Evolutionary conservation across 1,140 invertebrate species (phyloP), one percentile per base, ranked within the genome.

Genomic region (Drosophila asahinai): DNA sequence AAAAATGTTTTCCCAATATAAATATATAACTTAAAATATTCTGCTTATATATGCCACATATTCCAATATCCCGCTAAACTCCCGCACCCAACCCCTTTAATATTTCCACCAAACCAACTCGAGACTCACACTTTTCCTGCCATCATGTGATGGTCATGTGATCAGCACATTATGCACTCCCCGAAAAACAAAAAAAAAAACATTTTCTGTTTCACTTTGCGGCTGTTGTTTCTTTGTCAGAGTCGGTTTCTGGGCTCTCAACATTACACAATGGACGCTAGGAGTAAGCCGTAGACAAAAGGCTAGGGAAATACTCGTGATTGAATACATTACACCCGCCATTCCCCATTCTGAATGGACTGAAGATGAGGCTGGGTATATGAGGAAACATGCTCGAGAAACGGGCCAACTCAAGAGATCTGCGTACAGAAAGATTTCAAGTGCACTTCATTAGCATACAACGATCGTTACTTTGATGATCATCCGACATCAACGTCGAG

Each of bases 391-490:
- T 40, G 59, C 42, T 45, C 42, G 7, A 76, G 42, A 55, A 73
- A 30, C 60, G 11, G 51, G 19, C 22, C 61, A 19, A 38, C 40
- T 38, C 12, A 43, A 60, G 36, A 70, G 63, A 58, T 58, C 36
- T 57, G 43, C 58, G 45, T 15, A 78, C 30, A 25, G 33, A 63
- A 57, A 66, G 65, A 30, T 66, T 89, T 89, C 86, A 89, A 90
- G 84, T 89, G 86, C 86, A 81, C 64, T 74, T 77, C 57, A 80
- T 86, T 77, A 77, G 19, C 71, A 80, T 49, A 60, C 36, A 55
- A 65, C 60, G 67, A 77, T 67, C 58, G 61, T 72, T 63, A 42
- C 49, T 54, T 47, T 33, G 52, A 73, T 60, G 33, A 61, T 73
- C 52, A 77, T 58, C 47, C 38, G 55, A 61, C 62, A 52, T 43